Evolutionary conservation across 1,140 invertebrate genomes (phyloP).

Genomic region (Cepaea nemoralis): DNA sequence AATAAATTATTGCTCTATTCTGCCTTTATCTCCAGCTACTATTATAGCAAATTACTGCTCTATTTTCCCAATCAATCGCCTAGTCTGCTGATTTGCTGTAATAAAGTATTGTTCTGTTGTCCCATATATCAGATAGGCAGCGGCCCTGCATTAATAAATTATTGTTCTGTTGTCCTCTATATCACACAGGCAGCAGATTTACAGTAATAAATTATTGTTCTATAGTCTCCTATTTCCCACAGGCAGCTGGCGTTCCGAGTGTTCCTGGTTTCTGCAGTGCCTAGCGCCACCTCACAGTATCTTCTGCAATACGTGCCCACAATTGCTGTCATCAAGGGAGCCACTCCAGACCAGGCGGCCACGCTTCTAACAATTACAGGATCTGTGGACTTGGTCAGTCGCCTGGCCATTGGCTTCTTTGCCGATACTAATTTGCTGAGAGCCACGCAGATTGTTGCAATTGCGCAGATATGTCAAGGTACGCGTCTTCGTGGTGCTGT

Average conservation of each 20-base stretch:
- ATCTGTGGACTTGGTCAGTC: slow-evolving; percentile 19
- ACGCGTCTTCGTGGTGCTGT: too few relatives aligned
- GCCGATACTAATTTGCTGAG: neutral
- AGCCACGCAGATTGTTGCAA: slow-evolving; percentile 18
- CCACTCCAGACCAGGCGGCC: neutral
- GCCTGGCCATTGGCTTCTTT: neutral
- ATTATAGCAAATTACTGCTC: too few relatives aligned
- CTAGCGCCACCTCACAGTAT: slow-evolving; percentile 17
- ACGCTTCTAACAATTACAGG: slow-evolving; percentile 12
- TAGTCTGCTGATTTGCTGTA: too few relatives aligned
- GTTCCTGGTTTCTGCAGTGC: neutral
- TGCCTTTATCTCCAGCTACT: too few relatives aligned
- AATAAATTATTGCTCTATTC: too few relatives aligned
- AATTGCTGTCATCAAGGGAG: slow-evolving; percentile 28
- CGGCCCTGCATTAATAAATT: too few relatives aligned
- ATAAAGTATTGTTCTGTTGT: too few relatives aligned
- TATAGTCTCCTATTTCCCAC: neutral
- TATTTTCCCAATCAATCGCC: too few relatives aligned
- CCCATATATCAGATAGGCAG: too few relatives aligned
- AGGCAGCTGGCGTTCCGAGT: slow-evolving; percentile 3
- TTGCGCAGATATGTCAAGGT: slow-evolving; percentile 23
- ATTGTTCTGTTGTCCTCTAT: too few relatives aligned
- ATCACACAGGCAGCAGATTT: too few relatives aligned
- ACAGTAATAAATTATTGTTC: too few relatives aligned
- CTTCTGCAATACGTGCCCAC: slow-evolving; percentile 17